Percentiles rank a stretch among this genome's conserved stretches.
Conservation (phyloP, 2,113 vertebrate genomes). For the Ceuthmochares aereus region DNA sequence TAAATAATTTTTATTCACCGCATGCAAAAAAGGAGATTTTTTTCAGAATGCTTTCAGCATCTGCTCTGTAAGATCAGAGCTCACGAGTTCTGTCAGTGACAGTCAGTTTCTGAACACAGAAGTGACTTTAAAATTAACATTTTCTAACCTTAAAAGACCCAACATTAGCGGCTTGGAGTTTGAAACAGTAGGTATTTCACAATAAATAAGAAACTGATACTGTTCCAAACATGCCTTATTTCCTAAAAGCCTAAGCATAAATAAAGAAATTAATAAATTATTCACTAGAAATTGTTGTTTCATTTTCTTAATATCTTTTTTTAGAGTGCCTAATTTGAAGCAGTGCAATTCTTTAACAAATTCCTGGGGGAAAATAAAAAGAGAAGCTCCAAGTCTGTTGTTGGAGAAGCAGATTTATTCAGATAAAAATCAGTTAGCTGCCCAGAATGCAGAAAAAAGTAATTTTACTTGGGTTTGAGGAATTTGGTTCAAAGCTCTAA, state of each 20-base stretch:
- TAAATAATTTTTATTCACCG: conserved; percentile 41
- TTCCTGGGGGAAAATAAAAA: neutral
- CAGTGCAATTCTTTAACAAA: neutral
- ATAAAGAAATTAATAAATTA: conserved; percentile 3
- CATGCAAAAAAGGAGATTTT: neutral
- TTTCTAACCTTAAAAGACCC: conserved; percentile 8
- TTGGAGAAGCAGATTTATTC: conserved; percentile 28
- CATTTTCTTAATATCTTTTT: neutral
- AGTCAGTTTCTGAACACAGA: neutral
- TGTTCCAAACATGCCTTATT: neutral
- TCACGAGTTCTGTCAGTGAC: neutral
- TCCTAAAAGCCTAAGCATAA: conserved; percentile 5
- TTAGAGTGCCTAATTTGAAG: neutral
- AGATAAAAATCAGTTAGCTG: conserved; percentile 57
- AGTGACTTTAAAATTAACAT: conserved; percentile 2
- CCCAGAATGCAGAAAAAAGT: conserved; percentile 40
- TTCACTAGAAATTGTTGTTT: conserved; percentile 8
- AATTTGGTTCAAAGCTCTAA: conserved; percentile 66
- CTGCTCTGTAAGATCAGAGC: conserved; percentile 1
- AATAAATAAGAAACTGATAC: neutral
- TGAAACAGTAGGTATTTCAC: conserved; percentile 7
- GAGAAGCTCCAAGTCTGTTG: neutral
- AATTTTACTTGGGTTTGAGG: conserved; percentile 63
- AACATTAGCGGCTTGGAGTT: neutral
- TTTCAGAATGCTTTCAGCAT: conserved; percentile 29